These are phyloP conservation scores for Temnothorax longispinosus DNA, from an alignment of 1,140 invertebrate species.

Conservation along the genomic window DNA sequence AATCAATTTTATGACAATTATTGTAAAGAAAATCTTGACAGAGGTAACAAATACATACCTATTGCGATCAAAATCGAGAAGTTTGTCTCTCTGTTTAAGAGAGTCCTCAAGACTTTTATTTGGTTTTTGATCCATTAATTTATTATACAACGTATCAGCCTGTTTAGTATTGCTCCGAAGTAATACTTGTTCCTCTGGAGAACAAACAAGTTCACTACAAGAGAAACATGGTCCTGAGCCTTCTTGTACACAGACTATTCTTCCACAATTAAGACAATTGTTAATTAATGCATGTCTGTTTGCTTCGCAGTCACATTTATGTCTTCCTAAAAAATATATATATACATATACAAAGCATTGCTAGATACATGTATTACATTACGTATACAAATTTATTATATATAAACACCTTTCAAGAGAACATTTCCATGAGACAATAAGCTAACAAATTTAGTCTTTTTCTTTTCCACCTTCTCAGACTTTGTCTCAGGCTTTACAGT, in stretches of 20 bases:
- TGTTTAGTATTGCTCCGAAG: constrained; percentile 89
- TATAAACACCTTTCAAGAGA: constrained; percentile 88
- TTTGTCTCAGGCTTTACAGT: constrained; percentile 81
- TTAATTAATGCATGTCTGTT: constrained; percentile 95
- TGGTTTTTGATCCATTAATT: constrained; percentile 88
- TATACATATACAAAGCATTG: constrained; percentile 7
- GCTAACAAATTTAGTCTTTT: constrained; percentile 92
- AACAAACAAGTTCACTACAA: constrained; percentile 94
- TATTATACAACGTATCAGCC: constrained; percentile 89
- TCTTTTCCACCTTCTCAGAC: constrained; percentile 86
- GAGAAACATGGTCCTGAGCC: constrained; percentile 98
- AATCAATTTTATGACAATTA: constrained; percentile 21
- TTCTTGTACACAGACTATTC: constrained; percentile 98
- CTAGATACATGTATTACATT: neutral
- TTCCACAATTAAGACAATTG: constrained; percentile 97
- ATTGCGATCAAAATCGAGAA: constrained; percentile 95
- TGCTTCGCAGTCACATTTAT: constrained; percentile 97
- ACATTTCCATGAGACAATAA: constrained; percentile 91
- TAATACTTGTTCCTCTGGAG: constrained; percentile 90
- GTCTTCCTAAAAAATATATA: constrained; percentile 88
- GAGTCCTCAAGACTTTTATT: constrained; percentile 89
- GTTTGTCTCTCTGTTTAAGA: constrained; percentile 91
- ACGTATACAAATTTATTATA: constrained; percentile 35
- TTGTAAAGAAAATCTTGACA: neutral
- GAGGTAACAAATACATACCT: constrained; percentile 85